phyloP scores from a whole-genome alignment of 2,888 invertebrate genomes.

The Poecilus cupreus region DNA sequence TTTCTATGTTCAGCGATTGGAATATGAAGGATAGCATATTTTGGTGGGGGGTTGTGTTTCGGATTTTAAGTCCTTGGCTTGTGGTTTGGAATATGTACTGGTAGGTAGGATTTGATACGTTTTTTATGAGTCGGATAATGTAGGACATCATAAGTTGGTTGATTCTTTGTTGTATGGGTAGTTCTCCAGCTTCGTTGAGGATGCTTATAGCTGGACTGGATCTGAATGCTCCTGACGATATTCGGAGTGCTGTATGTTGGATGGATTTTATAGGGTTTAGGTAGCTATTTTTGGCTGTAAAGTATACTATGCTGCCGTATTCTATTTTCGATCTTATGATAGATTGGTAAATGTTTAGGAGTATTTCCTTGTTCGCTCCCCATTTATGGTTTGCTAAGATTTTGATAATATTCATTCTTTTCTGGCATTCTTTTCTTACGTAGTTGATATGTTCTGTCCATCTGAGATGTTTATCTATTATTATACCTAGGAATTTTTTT shows the following conservation, averaged over 20 bases:
- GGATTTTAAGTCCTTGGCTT: not conserved
- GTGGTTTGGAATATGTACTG: not conserved
- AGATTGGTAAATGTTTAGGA: conserved; percentile 10
- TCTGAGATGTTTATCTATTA: conserved; percentile 13
- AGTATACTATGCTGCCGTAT: conserved; percentile 32
- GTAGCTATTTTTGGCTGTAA: not conserved
- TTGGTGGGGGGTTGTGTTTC: not conserved
- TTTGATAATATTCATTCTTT: not conserved
- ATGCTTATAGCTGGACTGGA: no score
- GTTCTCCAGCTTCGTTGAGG: no score
- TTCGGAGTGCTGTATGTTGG: conserved; percentile 13
- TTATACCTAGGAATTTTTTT: conserved; percentile 21
- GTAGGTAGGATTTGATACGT: not conserved
- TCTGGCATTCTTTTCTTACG: conserved; percentile 3
- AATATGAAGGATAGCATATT: not conserved
- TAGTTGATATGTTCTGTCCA: conserved; percentile 1
- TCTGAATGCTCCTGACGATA: no score
- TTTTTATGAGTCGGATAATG: not conserved
- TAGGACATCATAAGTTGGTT: no score
- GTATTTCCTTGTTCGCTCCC: conserved; percentile 1
- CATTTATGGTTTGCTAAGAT: not conserved
- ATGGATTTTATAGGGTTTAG: conserved; percentile 17
- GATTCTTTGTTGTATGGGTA: no score
- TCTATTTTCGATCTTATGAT: conserved; percentile 43
- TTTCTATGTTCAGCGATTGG: not conserved